Evolutionary conservation across 1,140 invertebrate species (phyloP).

Genomic region (Brachystomella parvula): DNA sequence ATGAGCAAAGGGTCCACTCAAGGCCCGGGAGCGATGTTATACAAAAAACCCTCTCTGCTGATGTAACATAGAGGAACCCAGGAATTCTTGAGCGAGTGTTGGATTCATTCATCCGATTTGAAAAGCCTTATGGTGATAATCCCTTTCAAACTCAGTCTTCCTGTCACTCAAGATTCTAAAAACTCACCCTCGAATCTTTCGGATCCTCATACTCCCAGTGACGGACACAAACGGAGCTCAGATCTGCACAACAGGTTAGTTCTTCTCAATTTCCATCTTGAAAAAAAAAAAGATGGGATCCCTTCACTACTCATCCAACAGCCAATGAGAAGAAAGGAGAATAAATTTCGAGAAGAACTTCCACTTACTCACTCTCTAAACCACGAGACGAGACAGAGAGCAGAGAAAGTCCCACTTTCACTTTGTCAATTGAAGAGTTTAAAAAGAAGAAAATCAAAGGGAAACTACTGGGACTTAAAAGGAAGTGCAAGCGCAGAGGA

Average conservation of each 20-base stretch:
- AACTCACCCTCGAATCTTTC: too few species aligned
- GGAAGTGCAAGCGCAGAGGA: background rate
- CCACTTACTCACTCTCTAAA: background rate
- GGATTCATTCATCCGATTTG: background rate
- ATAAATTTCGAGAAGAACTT: background rate
- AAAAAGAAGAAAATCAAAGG: constrained; percentile 9
- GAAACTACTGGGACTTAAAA: background rate
- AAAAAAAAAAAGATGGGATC: background rate
- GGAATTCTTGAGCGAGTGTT: background rate
- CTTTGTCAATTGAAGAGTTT: constrained; percentile 13
- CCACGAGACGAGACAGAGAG: background rate
- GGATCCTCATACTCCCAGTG: background rate
- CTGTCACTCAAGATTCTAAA: constrained; percentile 12
- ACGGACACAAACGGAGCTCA: background rate
- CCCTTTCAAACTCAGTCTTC: constrained; percentile 4
- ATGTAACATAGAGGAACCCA: background rate
- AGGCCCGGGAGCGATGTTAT: background rate
- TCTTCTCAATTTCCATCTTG: constrained; percentile 3
- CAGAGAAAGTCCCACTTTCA: constrained; percentile 2
- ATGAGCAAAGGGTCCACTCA: constrained; percentile 40
- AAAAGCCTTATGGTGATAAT: background rate
- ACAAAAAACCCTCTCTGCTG: background rate
- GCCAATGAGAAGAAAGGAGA: background rate
- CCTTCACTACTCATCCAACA: background rate
- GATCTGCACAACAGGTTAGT: constrained; percentile 8